Conservation (phyloP, 2,113 vertebrate species). For the Mus pahari region DNA sequence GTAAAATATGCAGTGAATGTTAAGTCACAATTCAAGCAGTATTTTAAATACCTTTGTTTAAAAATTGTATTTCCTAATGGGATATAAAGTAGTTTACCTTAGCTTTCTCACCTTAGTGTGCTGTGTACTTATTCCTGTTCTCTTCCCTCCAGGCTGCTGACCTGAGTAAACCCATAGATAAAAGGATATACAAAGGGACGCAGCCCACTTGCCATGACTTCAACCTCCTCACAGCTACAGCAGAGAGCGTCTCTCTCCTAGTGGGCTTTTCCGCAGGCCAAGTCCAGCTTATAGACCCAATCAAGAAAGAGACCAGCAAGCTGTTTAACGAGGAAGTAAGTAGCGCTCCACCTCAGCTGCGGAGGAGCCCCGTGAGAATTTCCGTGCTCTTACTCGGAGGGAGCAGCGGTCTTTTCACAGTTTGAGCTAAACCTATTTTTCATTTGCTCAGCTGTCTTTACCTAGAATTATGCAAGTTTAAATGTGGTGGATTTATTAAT, state of each 20-base stretch:
- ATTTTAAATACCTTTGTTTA: slow-evolving; percentile 44
- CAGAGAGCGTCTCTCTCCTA: slow-evolving; percentile 98
- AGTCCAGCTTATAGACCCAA: slow-evolving; percentile 99
- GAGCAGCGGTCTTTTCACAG: background rate
- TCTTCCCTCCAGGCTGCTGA: slow-evolving; percentile 94
- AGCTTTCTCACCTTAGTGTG: slow-evolving; percentile 63
- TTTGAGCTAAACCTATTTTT: background rate
- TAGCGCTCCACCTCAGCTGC: slow-evolving; percentile 79
- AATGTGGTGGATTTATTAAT: background rate
- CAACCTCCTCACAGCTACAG: slow-evolving; percentile 98
- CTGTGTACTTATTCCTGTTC: slow-evolving; percentile 74
- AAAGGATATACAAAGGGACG: slow-evolving; percentile 99
- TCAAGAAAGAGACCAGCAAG: slow-evolving; percentile 99
- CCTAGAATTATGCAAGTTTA: background rate
- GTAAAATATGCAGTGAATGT: slow-evolving; percentile 49
- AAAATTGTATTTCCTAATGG: slow-evolving; percentile 38
- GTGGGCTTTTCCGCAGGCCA: slow-evolving; percentile 99
- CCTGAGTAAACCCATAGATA: slow-evolving; percentile 99
- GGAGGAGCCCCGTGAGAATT: slow-evolving; percentile 60
- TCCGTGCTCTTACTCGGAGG: background rate
- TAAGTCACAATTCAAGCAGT: slow-evolving; percentile 29
- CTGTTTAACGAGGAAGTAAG: slow-evolving; percentile 99
- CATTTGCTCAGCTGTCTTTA: background rate
- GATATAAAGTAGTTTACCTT: slow-evolving; percentile 64
- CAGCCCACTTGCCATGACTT: slow-evolving; percentile 99